These are phyloP conservation scores for Latrodectus hesperus DNA, from an alignment of 2,888 invertebrate species.

Conservation along the genomic window DNA sequence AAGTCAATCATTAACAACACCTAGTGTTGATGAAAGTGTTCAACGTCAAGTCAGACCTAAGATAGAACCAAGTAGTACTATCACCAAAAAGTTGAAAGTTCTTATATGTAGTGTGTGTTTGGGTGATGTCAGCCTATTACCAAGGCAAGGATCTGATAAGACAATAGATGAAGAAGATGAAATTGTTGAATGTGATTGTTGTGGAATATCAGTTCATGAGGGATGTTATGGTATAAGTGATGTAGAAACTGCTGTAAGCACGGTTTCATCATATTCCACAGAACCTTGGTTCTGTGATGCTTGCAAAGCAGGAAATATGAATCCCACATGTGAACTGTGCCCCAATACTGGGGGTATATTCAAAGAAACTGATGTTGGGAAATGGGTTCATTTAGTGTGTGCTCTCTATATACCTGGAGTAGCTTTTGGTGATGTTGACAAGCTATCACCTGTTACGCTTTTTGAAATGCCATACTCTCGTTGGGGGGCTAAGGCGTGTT, in stretches of 20 bases:
- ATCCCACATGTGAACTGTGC: slow-evolving; percentile 95
- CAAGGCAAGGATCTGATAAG: slow-evolving; percentile 62
- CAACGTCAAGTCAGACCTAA: slow-evolving; percentile 54
- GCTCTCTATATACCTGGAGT: slow-evolving; percentile 98
- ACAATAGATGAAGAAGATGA: slow-evolving; percentile 94
- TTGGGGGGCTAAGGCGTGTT: slow-evolving; percentile 95
- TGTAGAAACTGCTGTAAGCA: slow-evolving; percentile 91
- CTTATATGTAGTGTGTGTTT: slow-evolving; percentile 94
- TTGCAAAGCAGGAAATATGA: slow-evolving; percentile 90
- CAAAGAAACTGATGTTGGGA: slow-evolving; percentile 97
- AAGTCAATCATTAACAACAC: slow-evolving; percentile 4
- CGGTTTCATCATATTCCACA: slow-evolving; percentile 94
- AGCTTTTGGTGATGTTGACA: slow-evolving; percentile 94
- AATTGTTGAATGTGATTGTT: slow-evolving; percentile 97
- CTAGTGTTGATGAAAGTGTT: slow-evolving; percentile 17
- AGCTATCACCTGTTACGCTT: slow-evolving; percentile 89
- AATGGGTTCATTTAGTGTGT: slow-evolving; percentile 98
- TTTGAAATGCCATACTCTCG: slow-evolving; percentile 98
- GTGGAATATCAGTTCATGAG: slow-evolving; percentile 97
- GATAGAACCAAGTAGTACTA: slow-evolving; percentile 12
- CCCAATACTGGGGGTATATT: slow-evolving; percentile 89
- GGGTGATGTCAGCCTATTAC: slow-evolving; percentile 79
- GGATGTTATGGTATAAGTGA: slow-evolving; percentile 97
- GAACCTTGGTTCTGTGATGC: slow-evolving; percentile 99
- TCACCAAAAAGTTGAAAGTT: slow-evolving; percentile 76